Conservation (phyloP, 2,888 invertebrate genomes). For the Sphaerophoria taeniata region DNA sequence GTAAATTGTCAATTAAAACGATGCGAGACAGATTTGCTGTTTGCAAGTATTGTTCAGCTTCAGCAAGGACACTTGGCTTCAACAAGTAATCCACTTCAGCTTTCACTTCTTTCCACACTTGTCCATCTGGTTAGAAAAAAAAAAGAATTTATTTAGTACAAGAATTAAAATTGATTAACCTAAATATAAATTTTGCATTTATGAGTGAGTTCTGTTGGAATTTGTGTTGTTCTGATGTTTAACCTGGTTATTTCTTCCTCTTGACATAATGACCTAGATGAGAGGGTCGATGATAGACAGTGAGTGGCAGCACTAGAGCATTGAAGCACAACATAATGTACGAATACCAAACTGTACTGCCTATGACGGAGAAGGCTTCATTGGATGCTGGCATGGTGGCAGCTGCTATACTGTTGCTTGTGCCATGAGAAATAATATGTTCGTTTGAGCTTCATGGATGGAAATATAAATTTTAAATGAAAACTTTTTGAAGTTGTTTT, state of each 20-base stretch:
- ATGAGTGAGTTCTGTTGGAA: not conserved
- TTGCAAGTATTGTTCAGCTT: constrained; percentile 86
- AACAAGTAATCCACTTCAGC: constrained; percentile 88
- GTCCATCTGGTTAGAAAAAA: constrained; percentile 77
- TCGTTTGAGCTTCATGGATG: constrained; percentile 16
- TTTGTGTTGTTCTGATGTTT: not conserved
- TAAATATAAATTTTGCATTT: constrained; percentile 36
- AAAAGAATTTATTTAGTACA: constrained; percentile 12
- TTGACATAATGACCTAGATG: constrained; percentile 68
- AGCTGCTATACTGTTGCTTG: not conserved
- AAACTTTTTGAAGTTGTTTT: constrained; percentile 16
- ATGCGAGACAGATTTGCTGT: constrained; percentile 87
- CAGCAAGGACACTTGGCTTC: constrained; percentile 86
- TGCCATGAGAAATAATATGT: constrained; percentile 46
- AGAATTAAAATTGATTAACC: constrained; percentile 16
- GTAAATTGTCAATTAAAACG: constrained; percentile 90
- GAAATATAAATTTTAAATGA: constrained; percentile 54
- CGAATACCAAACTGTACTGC: not conserved
- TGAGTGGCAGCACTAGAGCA: constrained; percentile 19
- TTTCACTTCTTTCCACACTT: constrained; percentile 82
- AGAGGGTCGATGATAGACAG: constrained; percentile 24
- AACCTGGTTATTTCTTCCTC: constrained; percentile 21
- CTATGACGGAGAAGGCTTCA: constrained; percentile 4
- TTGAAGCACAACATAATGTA: not conserved
- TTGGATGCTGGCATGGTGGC: not conserved